Conservation (phyloP, 1,140 invertebrate genomes). For the Chelonus insularis region DNA sequence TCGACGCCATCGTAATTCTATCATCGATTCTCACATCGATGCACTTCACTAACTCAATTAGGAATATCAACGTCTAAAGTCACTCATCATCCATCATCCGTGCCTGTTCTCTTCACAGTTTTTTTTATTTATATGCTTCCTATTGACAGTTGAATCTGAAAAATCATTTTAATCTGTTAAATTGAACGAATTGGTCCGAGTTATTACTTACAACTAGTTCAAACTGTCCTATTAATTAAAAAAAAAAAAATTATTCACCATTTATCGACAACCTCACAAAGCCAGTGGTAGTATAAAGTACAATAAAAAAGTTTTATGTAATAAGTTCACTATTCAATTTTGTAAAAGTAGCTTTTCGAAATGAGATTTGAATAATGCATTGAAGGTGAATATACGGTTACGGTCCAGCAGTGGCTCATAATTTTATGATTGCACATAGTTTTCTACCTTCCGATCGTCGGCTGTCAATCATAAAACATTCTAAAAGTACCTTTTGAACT, state of each 20-base stretch:
- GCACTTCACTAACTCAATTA: no score
- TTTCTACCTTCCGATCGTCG: constrained; percentile 2
- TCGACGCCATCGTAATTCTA: constrained; percentile 11
- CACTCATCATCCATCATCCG: no score
- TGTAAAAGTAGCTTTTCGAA: constrained; percentile 32
- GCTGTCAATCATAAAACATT: not conserved
- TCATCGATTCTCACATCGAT: not conserved
- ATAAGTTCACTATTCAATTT: constrained; percentile 34
- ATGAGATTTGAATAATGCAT: constrained; percentile 36
- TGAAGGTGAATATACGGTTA: constrained; percentile 30
- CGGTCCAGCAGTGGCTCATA: constrained; percentile 24
- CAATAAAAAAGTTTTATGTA: constrained; percentile 19
- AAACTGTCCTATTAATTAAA: not conserved
- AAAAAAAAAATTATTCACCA: not conserved
- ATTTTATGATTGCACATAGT: constrained; percentile 30
- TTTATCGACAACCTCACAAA: constrained; percentile 5
- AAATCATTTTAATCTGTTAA: no score
- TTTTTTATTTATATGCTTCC: no score
- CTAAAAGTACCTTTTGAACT: no score
- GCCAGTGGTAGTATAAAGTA: not conserved
- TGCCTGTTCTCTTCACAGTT: no score
- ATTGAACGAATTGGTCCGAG: no score
- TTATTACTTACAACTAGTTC: not conserved
- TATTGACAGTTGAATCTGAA: no score
- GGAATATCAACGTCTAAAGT: no score